Evolutionary conservation across 2,888 invertebrate species (phyloP), one percentile per base, ranked within the genome.

Genomic region (Sylvicola cinctus): DNA sequence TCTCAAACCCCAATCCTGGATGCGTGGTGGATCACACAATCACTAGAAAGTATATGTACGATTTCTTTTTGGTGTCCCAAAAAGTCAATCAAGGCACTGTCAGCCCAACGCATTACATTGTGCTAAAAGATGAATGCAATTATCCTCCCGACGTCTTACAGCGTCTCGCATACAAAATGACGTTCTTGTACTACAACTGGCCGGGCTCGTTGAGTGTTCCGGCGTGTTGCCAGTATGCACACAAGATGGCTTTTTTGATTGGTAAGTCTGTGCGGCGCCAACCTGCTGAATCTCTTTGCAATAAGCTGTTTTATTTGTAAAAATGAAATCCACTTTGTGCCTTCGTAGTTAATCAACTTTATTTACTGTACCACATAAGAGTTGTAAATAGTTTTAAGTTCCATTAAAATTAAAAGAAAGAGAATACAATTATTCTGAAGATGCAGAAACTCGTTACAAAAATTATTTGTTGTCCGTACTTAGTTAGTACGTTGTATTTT

Each of bases 161-260:
- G 53, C 59, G 76, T 38, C 47, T 93, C 4, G 74, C 83, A 0
- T 93, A 83, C 57, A 90, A 90, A 48, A 58, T 91, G 49, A 88
- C 88, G 41, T 58, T 90, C 51, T 52, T 93, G 48, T 95, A 95
- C 54, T 95, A 87, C 60, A 95, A 95, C 60, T 95, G 91, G 91
- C 75, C 88, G 0, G 93, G 93, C 2, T 87, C 90, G 0, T 75
- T 95, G 2, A 60, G 88, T 27, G 84, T 91, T 20, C 93, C 95
- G 0, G 93, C 93, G 0, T 81, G 83, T 0, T 83, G 81, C 48
- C 75, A 68, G 52, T 95, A 93, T 53, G 91, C 93, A 0, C 93
- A 95, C 53, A 91, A 91, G 51, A 57, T 91, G 41, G 90, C 90
- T 0, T 77, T 69, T 42, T 60, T 93, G 20, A 74, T 90, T 1